These are phyloP conservation scores for Bombyx mori DNA, from an alignment of 1,140 invertebrate genomes.

Conservation along the genomic window ASM3026992v2 NC_085126.1:4792001-4792500, in stretches of 20 bases:
- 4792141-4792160: constrained; percentile 1
- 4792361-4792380: no score
- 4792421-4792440: no score
- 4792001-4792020: no score
- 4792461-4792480: no score
- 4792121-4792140: not conserved
- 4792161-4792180: not conserved
- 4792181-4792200: constrained; percentile 5
- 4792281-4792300: constrained; percentile 54
- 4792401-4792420: no score
- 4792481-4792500: no score
- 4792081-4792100: constrained; percentile 34
- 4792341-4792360: not conserved
- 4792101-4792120: constrained; percentile 11
- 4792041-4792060: no score
- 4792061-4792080: not conserved
- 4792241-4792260: constrained; percentile 61
- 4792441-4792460: no score
- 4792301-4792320: constrained; percentile 38
- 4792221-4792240: constrained; percentile 49
- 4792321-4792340: not conserved
- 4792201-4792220: constrained; percentile 54
- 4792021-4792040: no score
- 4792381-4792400: no score
- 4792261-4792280: constrained; percentile 51